phyloP scores from a whole-genome alignment of 2,113 vertebrate species.

The Sisor rabdophorus region DNA sequence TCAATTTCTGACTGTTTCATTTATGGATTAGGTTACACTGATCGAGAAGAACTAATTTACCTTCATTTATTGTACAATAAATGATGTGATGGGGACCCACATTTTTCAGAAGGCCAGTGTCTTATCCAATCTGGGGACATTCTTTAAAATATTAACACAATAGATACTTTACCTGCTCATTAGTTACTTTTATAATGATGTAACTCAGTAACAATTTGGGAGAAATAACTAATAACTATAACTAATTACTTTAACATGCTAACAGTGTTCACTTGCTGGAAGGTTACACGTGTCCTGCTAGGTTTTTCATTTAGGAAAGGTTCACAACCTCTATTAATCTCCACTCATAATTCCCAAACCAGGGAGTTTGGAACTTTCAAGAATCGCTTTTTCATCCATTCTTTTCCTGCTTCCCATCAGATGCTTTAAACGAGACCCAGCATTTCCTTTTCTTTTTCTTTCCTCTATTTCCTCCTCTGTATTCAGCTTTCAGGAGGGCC shows the following conservation, averaged over 20 bases:
- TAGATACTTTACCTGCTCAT: too few relatives aligned
- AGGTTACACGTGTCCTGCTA: neutral
- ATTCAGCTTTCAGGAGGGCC: slow-evolving; percentile 9
- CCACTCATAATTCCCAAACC: neutral
- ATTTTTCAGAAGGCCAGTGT: too few relatives aligned
- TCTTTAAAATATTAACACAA: too few relatives aligned
- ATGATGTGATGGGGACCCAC: too few relatives aligned
- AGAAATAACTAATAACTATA: neutral
- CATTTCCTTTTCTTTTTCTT: slow-evolving; percentile 11
- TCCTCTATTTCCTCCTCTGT: neutral
- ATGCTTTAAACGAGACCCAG: neutral
- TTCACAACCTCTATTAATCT: neutral
- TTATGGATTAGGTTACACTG: too few relatives aligned
- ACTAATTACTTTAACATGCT: neutral
- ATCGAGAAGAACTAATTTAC: too few relatives aligned
- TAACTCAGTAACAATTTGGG: too few relatives aligned
- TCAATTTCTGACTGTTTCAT: too few relatives aligned
- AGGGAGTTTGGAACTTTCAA: neutral
- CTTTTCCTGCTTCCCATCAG: neutral
- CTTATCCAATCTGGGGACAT: too few relatives aligned
- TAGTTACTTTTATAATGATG: too few relatives aligned
- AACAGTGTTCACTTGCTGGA: neutral
- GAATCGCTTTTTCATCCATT: neutral
- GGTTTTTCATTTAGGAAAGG: neutral
- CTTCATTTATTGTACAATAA: too few relatives aligned